These are phyloP conservation scores for Eclectus roratus DNA, from an alignment of 2,113 vertebrate species.

Conservation along the genomic window DNA sequence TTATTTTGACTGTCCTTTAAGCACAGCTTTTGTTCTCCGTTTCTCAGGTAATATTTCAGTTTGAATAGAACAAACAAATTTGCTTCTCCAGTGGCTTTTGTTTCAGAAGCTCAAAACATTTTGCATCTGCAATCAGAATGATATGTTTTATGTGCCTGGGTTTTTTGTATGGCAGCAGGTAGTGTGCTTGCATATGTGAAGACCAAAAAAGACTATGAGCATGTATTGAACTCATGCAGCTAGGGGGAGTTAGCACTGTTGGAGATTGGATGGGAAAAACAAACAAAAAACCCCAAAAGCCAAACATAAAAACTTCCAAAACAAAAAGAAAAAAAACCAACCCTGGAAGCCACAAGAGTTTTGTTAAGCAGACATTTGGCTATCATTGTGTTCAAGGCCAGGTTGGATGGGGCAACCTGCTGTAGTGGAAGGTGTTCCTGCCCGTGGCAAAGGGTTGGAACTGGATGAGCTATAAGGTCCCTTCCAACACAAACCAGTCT, in stretches of 20 bases:
- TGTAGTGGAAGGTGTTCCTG: neutral
- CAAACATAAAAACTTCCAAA: neutral
- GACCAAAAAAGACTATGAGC: neutral
- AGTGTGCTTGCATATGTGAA: neutral
- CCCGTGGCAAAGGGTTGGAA: neutral
- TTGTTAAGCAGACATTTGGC: neutral
- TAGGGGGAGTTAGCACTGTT: neutral
- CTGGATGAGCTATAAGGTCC: neutral
- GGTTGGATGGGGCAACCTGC: neutral
- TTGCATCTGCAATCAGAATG: neutral
- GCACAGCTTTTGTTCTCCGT: neutral
- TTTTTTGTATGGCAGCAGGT: neutral
- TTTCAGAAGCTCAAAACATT: neutral
- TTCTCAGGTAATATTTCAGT: neutral
- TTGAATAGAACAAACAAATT: neutral
- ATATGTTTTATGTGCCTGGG: neutral
- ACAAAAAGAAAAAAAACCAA: neutral
- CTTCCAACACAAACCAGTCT: neutral
- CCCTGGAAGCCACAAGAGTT: neutral
- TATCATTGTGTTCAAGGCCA: neutral
- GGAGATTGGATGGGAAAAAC: neutral
- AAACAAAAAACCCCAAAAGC: neutral
- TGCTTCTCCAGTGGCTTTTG: neutral
- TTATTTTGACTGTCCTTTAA: neutral
- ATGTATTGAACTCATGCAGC: neutral